phyloP scores from a whole-genome alignment of 2,113 vertebrate species.

The Cephalopterus ornatus region DNA sequence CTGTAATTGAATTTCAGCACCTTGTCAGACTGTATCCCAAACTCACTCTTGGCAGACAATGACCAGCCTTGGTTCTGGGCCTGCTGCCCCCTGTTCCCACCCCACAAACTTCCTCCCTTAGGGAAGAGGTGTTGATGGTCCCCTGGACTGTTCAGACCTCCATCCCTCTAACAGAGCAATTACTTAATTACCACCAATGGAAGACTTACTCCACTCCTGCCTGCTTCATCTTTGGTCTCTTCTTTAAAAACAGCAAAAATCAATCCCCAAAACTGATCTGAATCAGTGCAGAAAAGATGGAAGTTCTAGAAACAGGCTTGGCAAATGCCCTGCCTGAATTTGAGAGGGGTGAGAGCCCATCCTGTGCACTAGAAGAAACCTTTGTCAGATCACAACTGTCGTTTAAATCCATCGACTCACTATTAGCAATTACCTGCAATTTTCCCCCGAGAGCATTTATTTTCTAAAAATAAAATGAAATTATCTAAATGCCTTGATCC shows the following conservation, averaged over 20 bases:
- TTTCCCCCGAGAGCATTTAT: background rate
- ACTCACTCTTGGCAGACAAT: background rate
- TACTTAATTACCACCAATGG: background rate
- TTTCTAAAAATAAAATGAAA: constrained; percentile 54
- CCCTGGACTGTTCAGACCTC: background rate
- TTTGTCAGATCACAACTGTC: background rate
- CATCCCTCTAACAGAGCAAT: background rate
- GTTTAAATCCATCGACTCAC: background rate
- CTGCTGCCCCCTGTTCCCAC: background rate
- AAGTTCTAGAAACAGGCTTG: background rate
- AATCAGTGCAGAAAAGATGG: background rate
- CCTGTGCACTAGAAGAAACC: background rate
- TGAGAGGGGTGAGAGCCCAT: background rate
- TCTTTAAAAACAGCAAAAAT: background rate
- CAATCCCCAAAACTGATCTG: accelerated
- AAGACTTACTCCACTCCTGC: background rate
- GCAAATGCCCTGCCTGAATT: background rate
- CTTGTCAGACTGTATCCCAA: background rate
- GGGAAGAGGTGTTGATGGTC: accelerated
- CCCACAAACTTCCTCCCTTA: background rate
- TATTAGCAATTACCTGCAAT: background rate
- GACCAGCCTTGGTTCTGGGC: background rate
- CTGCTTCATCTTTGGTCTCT: background rate
- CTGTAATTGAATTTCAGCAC: background rate
- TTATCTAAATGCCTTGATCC: background rate